Base-by-base conservation (phyloP, 2,888 invertebrate genomes). In the Temnothorax rugatulus region DNA sequence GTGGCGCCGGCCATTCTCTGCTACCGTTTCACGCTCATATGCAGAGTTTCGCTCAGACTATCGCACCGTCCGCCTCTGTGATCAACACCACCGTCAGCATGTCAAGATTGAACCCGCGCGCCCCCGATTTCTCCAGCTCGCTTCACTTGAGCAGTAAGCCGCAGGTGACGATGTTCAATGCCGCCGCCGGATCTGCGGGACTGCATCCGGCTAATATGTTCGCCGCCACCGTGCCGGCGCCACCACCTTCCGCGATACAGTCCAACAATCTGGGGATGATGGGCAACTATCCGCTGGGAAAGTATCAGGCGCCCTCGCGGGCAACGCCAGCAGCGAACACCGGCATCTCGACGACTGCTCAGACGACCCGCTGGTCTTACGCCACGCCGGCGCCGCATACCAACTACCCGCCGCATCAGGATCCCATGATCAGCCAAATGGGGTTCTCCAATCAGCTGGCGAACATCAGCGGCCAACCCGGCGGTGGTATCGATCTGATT, bases 71-170 rank as follows among this genome's bases (percentile, higher is more conserved):
- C 90, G 91, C 92, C 87, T 92, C 95, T 89, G 92, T 95, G 84
- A 77, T 66, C 18, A 92, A 94, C 86, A 95, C 96, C 44, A 95
- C 96, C 29, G 95, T 96, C 85, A 96, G 95, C 76, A 96, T 96
- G 95, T 96, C 97, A 59, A 96, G 97, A 81, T 95, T 98, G 59
- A 98, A 98, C 95, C 97, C 98, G 0, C 96, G 98, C 90, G 97
- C 98, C 5, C 97, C 98, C 0, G 97, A 97, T 92, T 98, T 98
- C 93, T 96, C 97, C 0, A 96, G 96, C 86, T 95, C 96, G 59
- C 91, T 95, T 41, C 95, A 95, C 87, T 91, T 94, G 74, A 94
- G 91, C 73, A 94, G 86, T 85, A 94, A 94, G 59, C 94, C 93
- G 0, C 94, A 94, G 84, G 94, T 94, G 18, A 92, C 94, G 3